Evolutionary conservation across 1,140 invertebrate species (phyloP), one percentile per base, ranked within the genome.

Genomic region (Euwallacea fornicatus): DNA sequence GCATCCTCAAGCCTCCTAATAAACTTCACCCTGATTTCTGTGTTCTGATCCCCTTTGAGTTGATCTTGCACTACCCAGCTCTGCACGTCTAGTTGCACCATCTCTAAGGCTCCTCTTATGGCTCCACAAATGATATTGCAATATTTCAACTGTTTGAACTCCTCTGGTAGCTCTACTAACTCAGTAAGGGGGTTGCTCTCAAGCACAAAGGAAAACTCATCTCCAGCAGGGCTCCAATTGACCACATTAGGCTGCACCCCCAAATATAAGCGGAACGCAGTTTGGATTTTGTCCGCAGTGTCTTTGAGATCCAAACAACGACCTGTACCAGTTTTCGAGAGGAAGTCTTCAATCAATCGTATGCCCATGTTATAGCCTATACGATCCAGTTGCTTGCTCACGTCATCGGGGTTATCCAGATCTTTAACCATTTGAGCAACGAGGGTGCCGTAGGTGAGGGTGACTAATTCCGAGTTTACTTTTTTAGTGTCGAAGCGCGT

Each of bases 281-380:
- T 85, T 83, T 90, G 82, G 72, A 99, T 93, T 83, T 98, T 97
- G 82, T 99, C 97, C 13, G 97, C 96, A 41, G 97, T 98, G 80
- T 99, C 97, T 78, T 94, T 89, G 83, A 99, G 92, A 82, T 99
- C 97, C 79, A 96, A 87, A 83, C 98, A 99, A 58, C 96, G 84
- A 0, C 91, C 91, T 13, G 91, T 91, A 72, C 92, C 91, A 6
- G 96, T 97, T 77, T 96, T 88, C 0, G 97, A 96, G 13, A 99
- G 84, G 78, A 98, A 99, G 81, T 99, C 98, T 85, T 99, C 98
- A 74, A 99, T 97, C 8, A 99, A 83, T 47, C 98, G 85, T 56
- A 98, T 90, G 42, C 98, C 98, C 88, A 99, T 99, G 79, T 99
- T 99, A 78, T 99, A 99, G 21, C 97, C 97, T 82, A 97, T 93